Evolutionary conservation across 1,140 invertebrate species (phyloP).

Genomic region (Uloborus diversus): DNA sequence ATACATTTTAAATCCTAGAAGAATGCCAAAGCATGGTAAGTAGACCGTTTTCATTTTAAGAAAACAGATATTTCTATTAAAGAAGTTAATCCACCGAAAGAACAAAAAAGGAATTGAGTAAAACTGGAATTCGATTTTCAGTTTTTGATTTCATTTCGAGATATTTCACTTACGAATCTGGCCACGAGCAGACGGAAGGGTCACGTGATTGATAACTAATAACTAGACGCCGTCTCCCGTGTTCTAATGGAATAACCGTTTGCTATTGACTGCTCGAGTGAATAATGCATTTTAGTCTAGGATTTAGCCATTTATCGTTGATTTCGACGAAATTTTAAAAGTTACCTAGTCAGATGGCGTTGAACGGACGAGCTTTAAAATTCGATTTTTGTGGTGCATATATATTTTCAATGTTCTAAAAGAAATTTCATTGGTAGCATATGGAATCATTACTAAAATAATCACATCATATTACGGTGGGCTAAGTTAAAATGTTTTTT

Average conservation of each 20-base stretch:
- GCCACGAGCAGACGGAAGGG: constrained; percentile 42
- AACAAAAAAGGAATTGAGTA: constrained; percentile 15
- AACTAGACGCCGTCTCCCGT: constrained; percentile 50
- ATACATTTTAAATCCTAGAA: neutral
- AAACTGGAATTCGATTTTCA: neutral
- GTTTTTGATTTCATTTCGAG: constrained; percentile 1
- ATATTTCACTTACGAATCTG: neutral
- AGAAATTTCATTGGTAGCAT: no score
- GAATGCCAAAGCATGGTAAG: neutral
- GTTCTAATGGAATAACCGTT: constrained; percentile 53
- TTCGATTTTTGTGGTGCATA: neutral
- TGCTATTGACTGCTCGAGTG: constrained; percentile 48
- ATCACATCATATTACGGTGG: no score
- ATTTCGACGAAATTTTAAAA: constrained; percentile 1
- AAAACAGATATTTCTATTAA: constrained; percentile 30
- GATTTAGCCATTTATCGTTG: constrained; percentile 32
- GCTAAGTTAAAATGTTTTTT: no score
- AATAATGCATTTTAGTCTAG: constrained; percentile 39
- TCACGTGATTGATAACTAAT: constrained; percentile 56
- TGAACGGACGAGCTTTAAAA: constrained; percentile 33
- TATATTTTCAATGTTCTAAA: no score
- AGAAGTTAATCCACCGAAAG: constrained; percentile 46
- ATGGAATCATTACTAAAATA: no score
- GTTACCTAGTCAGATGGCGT: constrained; percentile 28
- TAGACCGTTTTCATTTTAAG: neutral